phyloP scores from a whole-genome alignment of 2,888 invertebrate species.

The Plagiodera versicolora region DNA sequence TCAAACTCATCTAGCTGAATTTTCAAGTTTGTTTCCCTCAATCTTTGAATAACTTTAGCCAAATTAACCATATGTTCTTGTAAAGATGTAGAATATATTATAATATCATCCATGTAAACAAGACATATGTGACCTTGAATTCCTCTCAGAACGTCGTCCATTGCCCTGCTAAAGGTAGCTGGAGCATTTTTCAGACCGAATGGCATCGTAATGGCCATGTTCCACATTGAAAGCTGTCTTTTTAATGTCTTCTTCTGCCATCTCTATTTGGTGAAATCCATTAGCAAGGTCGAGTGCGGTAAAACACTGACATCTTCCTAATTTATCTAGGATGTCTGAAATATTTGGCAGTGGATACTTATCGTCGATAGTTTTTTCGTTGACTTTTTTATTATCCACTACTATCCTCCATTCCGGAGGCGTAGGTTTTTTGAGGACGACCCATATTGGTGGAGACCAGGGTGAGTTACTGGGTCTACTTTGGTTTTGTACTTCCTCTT shows the following conservation, averaged over 20 bases:
- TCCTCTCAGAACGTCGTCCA: slow-evolving; percentile 23
- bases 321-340: slow-evolving; percentile 10
- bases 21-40: slow-evolving; percentile 31
- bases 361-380: slow-evolving; percentile 13
- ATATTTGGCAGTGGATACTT: slow-evolving; percentile 12
- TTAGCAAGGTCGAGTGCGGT: slow-evolving; percentile 10
- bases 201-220: slow-evolving; percentile 18
- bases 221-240: slow-evolving; percentile 23
- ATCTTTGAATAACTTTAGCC: slow-evolving; percentile 11
- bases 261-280: slow-evolving; percentile 27
- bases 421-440: too few relatives aligned
- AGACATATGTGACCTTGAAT: slow-evolving; percentile 39
- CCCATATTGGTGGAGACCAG: too few relatives aligned
- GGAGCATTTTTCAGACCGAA: slow-evolving; percentile 23
- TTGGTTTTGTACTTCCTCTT: too few relatives aligned
- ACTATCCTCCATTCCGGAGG: slow-evolving; percentile 12
- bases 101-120: slow-evolving; percentile 14
- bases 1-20: slow-evolving; percentile 39
- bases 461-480: too few relatives aligned
- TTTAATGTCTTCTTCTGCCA: background rate
- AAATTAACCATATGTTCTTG: slow-evolving; percentile 41
- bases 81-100: background rate
- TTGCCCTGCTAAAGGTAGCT: slow-evolving; percentile 19
- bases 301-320: slow-evolving; percentile 6
- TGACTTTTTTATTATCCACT: slow-evolving; percentile 9